Conservation (phyloP, 1,140 invertebrate genomes). For the Chironomus striatipennis region DNA sequence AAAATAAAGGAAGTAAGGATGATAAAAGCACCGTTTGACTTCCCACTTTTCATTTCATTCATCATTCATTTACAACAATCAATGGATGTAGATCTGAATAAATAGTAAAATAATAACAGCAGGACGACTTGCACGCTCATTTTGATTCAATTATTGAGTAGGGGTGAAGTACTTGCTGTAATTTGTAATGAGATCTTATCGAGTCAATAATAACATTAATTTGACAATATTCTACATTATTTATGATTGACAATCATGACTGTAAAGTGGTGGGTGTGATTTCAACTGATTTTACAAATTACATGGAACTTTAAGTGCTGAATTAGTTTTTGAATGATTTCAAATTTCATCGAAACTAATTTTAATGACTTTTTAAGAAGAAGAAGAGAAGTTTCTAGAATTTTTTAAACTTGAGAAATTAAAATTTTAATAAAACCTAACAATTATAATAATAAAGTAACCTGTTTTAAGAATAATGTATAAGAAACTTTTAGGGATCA, state of each 20-base stretch:
- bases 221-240: neutral
- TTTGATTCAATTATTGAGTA: slow-evolving; percentile 11
- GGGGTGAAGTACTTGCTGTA: neutral
- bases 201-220: slow-evolving; percentile 9
- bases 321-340: too few species aligned
- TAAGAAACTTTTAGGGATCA: too few species aligned
- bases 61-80: neutral
- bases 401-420: too few species aligned
- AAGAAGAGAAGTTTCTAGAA: too few species aligned
- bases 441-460: too few species aligned
- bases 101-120: neutral
- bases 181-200: slow-evolving; percentile 5
- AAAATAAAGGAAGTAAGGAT: neutral
- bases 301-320: too few species aligned
- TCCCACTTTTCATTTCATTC: slow-evolving; percentile 2
- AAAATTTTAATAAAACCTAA: too few species aligned
- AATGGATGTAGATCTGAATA: neutral
- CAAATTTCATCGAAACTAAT: too few species aligned
- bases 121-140: neutral
- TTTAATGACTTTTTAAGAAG: too few species aligned
- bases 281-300: neutral
- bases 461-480: too few species aligned
- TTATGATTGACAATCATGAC: neutral
- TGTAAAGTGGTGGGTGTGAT: neutral
- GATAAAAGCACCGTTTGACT: slow-evolving; percentile 12